These are phyloP conservation scores for Urophycis tenuis DNA, from an alignment of 2,797 vertebrate species.

Conservation along the genomic window DNA sequence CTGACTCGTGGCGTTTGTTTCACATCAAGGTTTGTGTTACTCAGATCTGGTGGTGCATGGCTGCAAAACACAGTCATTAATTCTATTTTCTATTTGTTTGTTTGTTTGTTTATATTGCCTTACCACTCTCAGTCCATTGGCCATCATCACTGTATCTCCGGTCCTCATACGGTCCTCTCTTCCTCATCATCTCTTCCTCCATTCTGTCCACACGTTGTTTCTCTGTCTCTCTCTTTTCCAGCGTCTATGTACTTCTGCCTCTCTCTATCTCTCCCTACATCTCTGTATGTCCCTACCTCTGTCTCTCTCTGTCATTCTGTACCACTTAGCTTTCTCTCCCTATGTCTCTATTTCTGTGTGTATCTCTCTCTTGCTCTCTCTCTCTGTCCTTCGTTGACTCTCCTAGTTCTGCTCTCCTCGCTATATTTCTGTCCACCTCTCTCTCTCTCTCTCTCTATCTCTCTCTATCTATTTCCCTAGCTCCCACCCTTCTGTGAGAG, in stretches of 20 bases:
- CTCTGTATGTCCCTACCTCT: too few relatives aligned
- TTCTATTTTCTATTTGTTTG: too few relatives aligned
- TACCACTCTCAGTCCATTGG: neutral
- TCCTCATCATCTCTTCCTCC: neutral
- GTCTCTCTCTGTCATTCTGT: neutral
- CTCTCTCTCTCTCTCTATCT: neutral
- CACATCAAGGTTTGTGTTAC: neutral
- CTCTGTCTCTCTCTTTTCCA: neutral
- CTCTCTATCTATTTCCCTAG: too few relatives aligned
- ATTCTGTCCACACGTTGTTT: neutral
- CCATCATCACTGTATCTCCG: neutral
- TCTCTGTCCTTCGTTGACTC: neutral
- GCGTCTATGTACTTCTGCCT: neutral
- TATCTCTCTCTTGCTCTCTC: neutral
- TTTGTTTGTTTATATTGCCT: neutral
- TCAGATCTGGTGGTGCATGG: neutral
- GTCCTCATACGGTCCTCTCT: neutral
- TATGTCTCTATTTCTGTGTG: too few relatives aligned
- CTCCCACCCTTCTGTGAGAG: too few relatives aligned
- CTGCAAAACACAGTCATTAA: neutral
- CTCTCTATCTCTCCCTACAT: neutral
- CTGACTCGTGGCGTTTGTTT: neutral
- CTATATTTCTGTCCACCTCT: too few relatives aligned
- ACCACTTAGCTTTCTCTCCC: too few relatives aligned
- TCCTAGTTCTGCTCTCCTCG: too few relatives aligned